Evolutionary conservation across 2,888 invertebrate species (phyloP), one percentile per base, ranked within the genome.

Genomic region (Himalopsyche tibetana): DNA sequence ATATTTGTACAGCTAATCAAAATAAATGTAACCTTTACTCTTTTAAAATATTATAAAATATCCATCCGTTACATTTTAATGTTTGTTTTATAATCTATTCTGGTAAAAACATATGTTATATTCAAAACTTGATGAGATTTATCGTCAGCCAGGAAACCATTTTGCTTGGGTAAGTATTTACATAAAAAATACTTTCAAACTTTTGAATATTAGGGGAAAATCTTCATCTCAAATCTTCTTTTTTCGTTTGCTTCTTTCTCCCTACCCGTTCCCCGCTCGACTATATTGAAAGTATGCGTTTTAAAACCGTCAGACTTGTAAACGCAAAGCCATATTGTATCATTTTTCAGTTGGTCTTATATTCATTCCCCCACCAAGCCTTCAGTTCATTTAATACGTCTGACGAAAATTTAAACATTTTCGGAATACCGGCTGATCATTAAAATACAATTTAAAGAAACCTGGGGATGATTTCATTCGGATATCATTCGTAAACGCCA

Each of bases 91-190:
- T 38, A 74, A 74, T 74, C 74, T 74, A 74, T 74, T 74, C 74
- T 38, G 74, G 74, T 74, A 74, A 36, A 74, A 74, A 74, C 74
- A 74, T 74, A 74, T 74, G 74, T 74, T 74, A 74, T 74, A 74
- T 74, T 74, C 74, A 74, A 74, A 74, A 74, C 74, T 74, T 74
- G 74, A 74, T 74, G 74, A 74, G 74, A 74, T 74, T 74, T 74
- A 74, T 74, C 74, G 74, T 74, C 74, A 74, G 74, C 74, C 74
- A 38, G 74, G 38, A 74, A 74, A 74, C 74, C 74, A 74, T 74
- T 74, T 74, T 74, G 74, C 74, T 74, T 74, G 74, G 74, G 74
- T 74, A 74, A 74, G 74, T 74, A 74, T 74, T 74, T 74, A 74
- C 74, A 74, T 74, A 74, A 74, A 74, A 74, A 74, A 74, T 74